A percentile compares a stretch with the other conserved stretches of the same genome.
These are phyloP conservation scores for Gallirallus australis DNA, from an alignment of 2,797 vertebrate genomes.

Conservation along the genomic window DNA sequence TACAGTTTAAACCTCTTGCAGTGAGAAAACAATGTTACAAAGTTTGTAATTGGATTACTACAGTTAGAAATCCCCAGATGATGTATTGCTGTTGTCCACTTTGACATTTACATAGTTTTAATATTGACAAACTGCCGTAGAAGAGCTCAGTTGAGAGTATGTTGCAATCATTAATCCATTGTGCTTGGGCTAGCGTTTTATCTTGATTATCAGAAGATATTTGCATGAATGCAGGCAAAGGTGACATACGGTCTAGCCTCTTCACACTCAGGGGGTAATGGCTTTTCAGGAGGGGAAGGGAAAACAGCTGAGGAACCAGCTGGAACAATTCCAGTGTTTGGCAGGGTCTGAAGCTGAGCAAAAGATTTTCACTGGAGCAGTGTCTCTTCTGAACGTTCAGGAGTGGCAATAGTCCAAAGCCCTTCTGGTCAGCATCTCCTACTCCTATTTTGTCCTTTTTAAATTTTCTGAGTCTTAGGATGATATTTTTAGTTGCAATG, in stretches of 20 bases:
- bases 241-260: not conserved
- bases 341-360: not conserved
- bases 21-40: not conserved
- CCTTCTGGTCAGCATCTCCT: not conserved
- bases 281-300: not conserved
- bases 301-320: not conserved
- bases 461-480: not conserved
- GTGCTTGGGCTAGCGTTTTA: not conserved
- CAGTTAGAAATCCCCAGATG: slow-evolving; percentile 1
- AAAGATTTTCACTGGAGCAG: not conserved
- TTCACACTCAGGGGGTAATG: not conserved
- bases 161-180: not conserved
- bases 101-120: not conserved
- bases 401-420: not conserved
- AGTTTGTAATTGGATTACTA: not conserved
- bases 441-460: not conserved
- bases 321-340: not conserved
- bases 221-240: not conserved
- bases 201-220: not conserved
- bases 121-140: not conserved
- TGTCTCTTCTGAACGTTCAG: not conserved
- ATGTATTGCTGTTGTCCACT: not conserved
- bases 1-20: not conserved
- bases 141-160: not conserved
- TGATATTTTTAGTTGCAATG: not conserved